phyloP scores from a whole-genome alignment of 2,888 invertebrate genomes.

The Dicycla oo region DNA sequence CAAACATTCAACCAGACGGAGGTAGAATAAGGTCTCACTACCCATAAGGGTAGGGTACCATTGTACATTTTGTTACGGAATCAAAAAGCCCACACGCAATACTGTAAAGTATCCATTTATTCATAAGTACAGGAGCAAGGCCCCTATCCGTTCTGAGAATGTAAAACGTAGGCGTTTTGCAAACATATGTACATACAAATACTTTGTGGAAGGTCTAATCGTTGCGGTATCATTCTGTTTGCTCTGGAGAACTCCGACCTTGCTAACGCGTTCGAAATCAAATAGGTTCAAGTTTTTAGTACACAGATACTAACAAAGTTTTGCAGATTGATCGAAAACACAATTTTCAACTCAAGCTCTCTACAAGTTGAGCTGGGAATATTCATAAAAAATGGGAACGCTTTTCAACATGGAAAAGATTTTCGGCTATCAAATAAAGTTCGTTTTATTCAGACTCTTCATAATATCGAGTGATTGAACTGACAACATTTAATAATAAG shows the following conservation, averaged over 20 bases:
- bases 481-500: slow-evolving; percentile 33
- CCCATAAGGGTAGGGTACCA: slow-evolving; percentile 34
- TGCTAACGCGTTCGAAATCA: slow-evolving; percentile 37
- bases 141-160: slow-evolving; percentile 55
- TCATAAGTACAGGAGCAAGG: slow-evolving; percentile 50
- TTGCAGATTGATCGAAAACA: slow-evolving; percentile 31
- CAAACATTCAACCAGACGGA: slow-evolving; percentile 17
- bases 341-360: slow-evolving; percentile 28
- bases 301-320: slow-evolving; percentile 38
- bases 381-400: slow-evolving; percentile 23
- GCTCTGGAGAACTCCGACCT: slow-evolving; percentile 25
- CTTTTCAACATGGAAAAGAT: slow-evolving; percentile 34
- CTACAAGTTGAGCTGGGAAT: slow-evolving; percentile 10
- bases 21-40: slow-evolving; percentile 24
- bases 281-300: slow-evolving; percentile 44
- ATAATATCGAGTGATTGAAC: slow-evolving; percentile 27
- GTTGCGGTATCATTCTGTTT: slow-evolving; percentile 45
- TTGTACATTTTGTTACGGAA: slow-evolving; percentile 39
- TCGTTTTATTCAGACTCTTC: slow-evolving; percentile 14
- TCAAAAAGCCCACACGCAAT: slow-evolving; percentile 48
- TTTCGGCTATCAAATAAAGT: slow-evolving; percentile 19
- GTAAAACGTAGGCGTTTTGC: slow-evolving; percentile 60
- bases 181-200: slow-evolving; percentile 53
- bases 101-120: slow-evolving; percentile 59
- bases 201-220: slow-evolving; percentile 51